Percentiles rank a stretch among this genome's conserved stretches.
Conservation (phyloP, 2,797 vertebrate species). For the Danio jaintianensis region DNA sequence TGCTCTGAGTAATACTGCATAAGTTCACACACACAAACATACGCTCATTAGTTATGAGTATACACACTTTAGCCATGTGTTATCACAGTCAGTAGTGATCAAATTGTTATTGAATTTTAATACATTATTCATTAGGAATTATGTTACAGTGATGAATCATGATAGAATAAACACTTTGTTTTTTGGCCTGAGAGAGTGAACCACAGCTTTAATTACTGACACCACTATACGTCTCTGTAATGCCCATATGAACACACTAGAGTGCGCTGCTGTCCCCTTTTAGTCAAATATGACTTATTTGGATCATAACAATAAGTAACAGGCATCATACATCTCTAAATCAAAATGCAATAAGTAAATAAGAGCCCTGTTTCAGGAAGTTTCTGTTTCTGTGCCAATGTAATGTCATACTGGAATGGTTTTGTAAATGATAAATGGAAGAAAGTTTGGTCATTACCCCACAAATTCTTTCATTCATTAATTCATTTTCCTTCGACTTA, state of each 20-base stretch:
- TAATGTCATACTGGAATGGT: too few species aligned
- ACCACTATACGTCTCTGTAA: conserved; percentile 4
- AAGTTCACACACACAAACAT: neutral
- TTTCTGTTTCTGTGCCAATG: too few species aligned
- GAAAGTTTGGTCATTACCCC: too few species aligned
- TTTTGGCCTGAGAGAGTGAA: neutral
- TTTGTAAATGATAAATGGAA: too few species aligned
- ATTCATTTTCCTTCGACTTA: too few species aligned
- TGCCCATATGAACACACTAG: conserved; percentile 39
- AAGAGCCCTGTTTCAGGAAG: too few species aligned
- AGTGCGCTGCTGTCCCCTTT: conserved; percentile 24
- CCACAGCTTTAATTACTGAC: neutral
- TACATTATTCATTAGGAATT: neutral
- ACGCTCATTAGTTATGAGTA: neutral
- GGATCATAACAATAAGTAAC: too few species aligned
- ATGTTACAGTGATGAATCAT: conserved; percentile 1
- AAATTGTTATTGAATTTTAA: neutral
- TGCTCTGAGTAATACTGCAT: conserved; percentile 10
- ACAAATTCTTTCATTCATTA: too few species aligned
- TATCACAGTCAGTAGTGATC: neutral
- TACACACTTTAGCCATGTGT: neutral
- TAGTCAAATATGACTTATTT: neutral
- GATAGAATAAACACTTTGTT: neutral
- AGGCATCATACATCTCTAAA: too few species aligned
- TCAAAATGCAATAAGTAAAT: too few species aligned